phyloP scores from a whole-genome alignment of 2,888 invertebrate species.

The Panorpa germanica region DNA sequence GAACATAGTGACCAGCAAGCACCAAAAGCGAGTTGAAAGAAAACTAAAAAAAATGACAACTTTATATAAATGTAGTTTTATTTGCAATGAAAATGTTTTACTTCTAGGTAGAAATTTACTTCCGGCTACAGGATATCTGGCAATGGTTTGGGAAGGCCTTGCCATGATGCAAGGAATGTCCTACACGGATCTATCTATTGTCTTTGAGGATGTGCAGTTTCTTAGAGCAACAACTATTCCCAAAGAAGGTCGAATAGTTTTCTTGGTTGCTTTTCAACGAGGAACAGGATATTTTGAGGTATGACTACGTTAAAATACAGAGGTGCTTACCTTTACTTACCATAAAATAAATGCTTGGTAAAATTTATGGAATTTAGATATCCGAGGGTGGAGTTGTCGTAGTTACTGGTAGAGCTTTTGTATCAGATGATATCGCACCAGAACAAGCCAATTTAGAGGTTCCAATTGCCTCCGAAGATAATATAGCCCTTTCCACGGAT shows the following conservation, averaged over 20 bases:
- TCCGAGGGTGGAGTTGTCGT: conserved; percentile 49
- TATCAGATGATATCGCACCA: conserved; percentile 28
- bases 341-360: too few species aligned
- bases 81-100: too few species aligned
- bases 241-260: conserved; percentile 32
- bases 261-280: conserved; percentile 36
- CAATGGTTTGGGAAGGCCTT: conserved; percentile 59
- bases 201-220: conserved; percentile 71
- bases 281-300: conserved; percentile 40
- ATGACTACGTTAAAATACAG: conserved; percentile 11
- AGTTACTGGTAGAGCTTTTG: conserved; percentile 44
- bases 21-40: too few species aligned
- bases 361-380: too few species aligned
- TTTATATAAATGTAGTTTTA: too few species aligned
- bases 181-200: conserved; percentile 51
- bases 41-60: too few species aligned
- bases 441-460: conserved; percentile 15
- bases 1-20: too few species aligned
- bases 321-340: too few species aligned
- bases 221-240: conserved; percentile 66
- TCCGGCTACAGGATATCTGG: conserved; percentile 72
- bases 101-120: conserved; percentile 46
- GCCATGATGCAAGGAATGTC: conserved; percentile 41
- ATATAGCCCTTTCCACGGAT: conserved; percentile 29
- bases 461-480: conserved; percentile 21